Percentiles rank a stretch among this genome's conserved stretches.
These are phyloP conservation scores for Trissolcus basalis DNA, from an alignment of 1,140 invertebrate species.

Conservation along the genomic window DNA sequence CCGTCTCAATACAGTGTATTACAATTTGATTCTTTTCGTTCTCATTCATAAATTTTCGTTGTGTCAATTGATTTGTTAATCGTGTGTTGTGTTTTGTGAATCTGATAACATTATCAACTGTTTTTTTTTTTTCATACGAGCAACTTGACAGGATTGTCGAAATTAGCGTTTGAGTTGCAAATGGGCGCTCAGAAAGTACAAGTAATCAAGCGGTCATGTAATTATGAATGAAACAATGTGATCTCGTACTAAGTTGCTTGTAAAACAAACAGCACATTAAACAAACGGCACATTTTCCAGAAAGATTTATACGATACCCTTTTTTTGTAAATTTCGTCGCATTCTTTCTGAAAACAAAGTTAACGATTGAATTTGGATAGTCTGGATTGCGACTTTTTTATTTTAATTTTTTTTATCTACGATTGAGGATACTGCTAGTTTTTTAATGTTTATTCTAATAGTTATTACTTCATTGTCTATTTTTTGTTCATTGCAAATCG, in stretches of 20 bases:
- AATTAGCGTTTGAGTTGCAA: slow-evolving; percentile 57
- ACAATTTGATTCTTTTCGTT: no score
- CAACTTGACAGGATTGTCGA: neutral
- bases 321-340: slow-evolving; percentile 87
- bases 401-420: slow-evolving; percentile 1
- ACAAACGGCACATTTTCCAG: slow-evolving; percentile 76
- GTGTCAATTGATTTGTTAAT: no score
- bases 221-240: slow-evolving; percentile 67
- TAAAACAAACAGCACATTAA: slow-evolving; percentile 74
- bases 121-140: no score
- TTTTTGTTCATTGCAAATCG: no score
- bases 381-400: neutral
- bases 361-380: slow-evolving; percentile 68
- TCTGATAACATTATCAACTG: neutral
- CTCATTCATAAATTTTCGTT: no score
- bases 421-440: slow-evolving; percentile 8
- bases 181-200: slow-evolving; percentile 63
- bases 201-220: slow-evolving; percentile 68
- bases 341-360: slow-evolving; percentile 86
- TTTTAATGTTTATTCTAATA: neutral
- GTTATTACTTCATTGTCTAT: no score
- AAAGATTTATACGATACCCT: slow-evolving; percentile 84
- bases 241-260: slow-evolving; percentile 66
- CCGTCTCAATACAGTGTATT: no score
- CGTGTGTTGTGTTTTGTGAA: no score